Evolutionary conservation across 2,888 invertebrate genomes (phyloP).

Genomic region (Lycaena phlaeas): DNA sequence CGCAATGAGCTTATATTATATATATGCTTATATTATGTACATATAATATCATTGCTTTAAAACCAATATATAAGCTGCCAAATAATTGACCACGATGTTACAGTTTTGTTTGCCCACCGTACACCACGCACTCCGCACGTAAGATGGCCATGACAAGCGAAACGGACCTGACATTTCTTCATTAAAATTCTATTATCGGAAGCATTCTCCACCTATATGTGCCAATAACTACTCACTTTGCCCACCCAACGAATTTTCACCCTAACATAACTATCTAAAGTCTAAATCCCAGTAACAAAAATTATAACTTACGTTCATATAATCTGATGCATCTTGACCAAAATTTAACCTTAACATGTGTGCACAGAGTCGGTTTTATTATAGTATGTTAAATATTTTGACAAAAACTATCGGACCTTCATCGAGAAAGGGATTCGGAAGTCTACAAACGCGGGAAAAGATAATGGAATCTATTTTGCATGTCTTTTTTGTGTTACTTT

Average conservation of each 20-base stretch:
- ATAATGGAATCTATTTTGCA: slow-evolving; percentile 3
- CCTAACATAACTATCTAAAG: too few species aligned
- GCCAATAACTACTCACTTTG: slow-evolving; percentile 16
- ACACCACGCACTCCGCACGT: slow-evolving; percentile 35
- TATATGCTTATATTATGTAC: too few species aligned
- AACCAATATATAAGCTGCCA: too few species aligned
- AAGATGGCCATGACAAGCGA: slow-evolving; percentile 69
- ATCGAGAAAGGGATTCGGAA: slow-evolving; percentile 13
- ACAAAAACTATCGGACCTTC: slow-evolving; percentile 1
- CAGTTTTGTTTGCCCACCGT: slow-evolving; percentile 19
- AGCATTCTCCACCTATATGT: slow-evolving; percentile 53
- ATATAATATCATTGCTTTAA: too few species aligned
- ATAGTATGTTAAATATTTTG: neutral
- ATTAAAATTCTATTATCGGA: slow-evolving; percentile 73
- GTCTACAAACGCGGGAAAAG: slow-evolving; percentile 20
- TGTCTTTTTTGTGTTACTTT: neutral
- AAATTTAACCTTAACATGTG: neutral
- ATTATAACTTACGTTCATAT: slow-evolving; percentile 12
- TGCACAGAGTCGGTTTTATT: neutral
- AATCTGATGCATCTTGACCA: too few species aligned
- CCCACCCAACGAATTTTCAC: too few species aligned
- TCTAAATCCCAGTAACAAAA: too few species aligned
- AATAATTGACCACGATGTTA: too few species aligned
- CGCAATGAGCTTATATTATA: too few species aligned
- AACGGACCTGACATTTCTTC: slow-evolving; percentile 66